Evolutionary conservation across 1,140 invertebrate genomes (phyloP).

Genomic region (Drosophila quadrilineata): DNA sequence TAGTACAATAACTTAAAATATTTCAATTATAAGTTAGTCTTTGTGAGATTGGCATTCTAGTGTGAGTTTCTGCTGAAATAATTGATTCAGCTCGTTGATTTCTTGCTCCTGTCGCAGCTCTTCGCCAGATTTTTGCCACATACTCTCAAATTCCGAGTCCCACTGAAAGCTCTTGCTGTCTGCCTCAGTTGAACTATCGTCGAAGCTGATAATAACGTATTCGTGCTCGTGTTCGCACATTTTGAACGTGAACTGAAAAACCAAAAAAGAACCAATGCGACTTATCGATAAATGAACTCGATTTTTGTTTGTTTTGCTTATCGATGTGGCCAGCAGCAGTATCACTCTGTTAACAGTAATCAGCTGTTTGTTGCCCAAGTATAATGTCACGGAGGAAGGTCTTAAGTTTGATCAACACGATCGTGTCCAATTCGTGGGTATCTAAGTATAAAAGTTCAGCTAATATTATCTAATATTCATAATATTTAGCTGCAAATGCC

Average conservation of each 20-base stretch:
- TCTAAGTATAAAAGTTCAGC: neutral
- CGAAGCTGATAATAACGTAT: conserved; percentile 60
- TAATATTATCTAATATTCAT: neutral
- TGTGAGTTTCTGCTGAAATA: conserved; percentile 52
- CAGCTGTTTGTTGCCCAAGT: conserved; percentile 21
- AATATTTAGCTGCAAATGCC: conserved; percentile 77
- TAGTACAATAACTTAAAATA: conserved; percentile 3
- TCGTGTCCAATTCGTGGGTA: conserved; percentile 65
- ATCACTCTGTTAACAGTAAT: conserved; percentile 28
- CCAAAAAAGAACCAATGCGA: neutral
- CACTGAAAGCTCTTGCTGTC: conserved; percentile 34
- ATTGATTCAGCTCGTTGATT: conserved; percentile 36
- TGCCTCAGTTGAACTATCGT: conserved; percentile 48
- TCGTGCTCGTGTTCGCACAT: conserved; percentile 66
- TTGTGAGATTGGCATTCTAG: conserved; percentile 20
- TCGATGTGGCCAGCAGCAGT: conserved; percentile 17
- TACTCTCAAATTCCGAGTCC: conserved; percentile 51
- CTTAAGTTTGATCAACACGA: conserved; percentile 65
- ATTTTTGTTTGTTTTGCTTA: neutral
- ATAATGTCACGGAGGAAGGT: conserved; percentile 74
- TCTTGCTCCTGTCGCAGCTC: conserved; percentile 54
- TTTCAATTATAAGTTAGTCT: conserved; percentile 1
- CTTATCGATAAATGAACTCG: conserved; percentile 1
- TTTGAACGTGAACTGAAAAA: conserved; percentile 22
- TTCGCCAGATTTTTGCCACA: conserved; percentile 61